Percentiles rank a stretch among this genome's conserved stretches.
Evolutionary conservation across 2,888 invertebrate genomes (phyloP).

Genomic region (Platycheirus albimanus): DNA sequence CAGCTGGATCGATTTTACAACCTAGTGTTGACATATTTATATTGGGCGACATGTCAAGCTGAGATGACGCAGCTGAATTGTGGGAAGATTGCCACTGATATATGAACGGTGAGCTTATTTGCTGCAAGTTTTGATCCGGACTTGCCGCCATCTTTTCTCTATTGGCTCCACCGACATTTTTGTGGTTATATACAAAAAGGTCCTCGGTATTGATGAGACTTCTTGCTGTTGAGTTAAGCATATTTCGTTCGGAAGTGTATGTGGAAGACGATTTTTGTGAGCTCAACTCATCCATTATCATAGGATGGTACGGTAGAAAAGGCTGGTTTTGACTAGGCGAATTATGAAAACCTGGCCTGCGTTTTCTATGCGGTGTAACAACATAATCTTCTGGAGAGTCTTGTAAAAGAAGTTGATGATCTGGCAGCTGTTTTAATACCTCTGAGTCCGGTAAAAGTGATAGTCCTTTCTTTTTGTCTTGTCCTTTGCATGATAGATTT

Average conservation of each 20-base stretch:
- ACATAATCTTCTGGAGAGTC: slow-evolving; percentile 93
- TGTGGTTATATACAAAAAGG: slow-evolving; percentile 78
- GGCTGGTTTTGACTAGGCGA: slow-evolving; percentile 94
- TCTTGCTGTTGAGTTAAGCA: slow-evolving; percentile 79
- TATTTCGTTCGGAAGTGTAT: slow-evolving; percentile 79
- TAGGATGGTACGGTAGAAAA: slow-evolving; percentile 91
- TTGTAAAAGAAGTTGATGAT: slow-evolving; percentile 87
- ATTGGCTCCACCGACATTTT: slow-evolving; percentile 78
- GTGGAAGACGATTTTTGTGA: slow-evolving; percentile 87
- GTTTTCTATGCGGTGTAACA: slow-evolving; percentile 93
- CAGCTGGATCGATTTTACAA: slow-evolving; percentile 71
- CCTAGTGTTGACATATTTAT: slow-evolving; percentile 70
- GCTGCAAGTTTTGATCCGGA: slow-evolving; percentile 85
- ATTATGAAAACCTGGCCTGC: slow-evolving; percentile 93
- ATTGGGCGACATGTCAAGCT: slow-evolving; percentile 69
- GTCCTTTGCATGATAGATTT: slow-evolving; percentile 77
- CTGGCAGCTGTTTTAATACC: slow-evolving; percentile 84
- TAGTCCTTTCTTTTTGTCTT: slow-evolving; percentile 85
- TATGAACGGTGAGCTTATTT: slow-evolving; percentile 83
- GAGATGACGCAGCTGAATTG: slow-evolving; percentile 79
- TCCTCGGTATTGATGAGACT: slow-evolving; percentile 79
- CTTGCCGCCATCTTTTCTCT: slow-evolving; percentile 86
- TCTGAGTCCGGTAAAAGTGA: slow-evolving; percentile 88
- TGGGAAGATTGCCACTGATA: slow-evolving; percentile 82
- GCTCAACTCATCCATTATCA: slow-evolving; percentile 89